These are phyloP conservation scores for cattle (Bos taurus) DNA, from an alignment of 2,113 vertebrate genomes.

Conservation along the genomic window DNA sequence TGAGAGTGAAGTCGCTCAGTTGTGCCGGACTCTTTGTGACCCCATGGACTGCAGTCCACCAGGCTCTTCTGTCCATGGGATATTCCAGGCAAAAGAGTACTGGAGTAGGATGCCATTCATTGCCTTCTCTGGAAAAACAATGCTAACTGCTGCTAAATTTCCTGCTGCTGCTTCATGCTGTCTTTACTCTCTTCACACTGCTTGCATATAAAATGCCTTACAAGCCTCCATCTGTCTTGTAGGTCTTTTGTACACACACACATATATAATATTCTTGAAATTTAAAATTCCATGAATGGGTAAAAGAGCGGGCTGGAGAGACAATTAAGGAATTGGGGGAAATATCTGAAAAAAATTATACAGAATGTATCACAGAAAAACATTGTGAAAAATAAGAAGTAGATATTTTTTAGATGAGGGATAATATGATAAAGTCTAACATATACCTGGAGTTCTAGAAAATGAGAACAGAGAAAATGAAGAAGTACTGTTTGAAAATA, in stretches of 20 bases:
- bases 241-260: not conserved
- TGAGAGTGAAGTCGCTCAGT: too few species aligned
- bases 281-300: not conserved
- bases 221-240: not conserved
- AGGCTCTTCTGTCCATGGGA: too few species aligned
- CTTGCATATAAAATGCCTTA: not conserved
- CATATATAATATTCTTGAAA: not conserved
- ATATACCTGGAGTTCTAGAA: not conserved
- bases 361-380: not conserved
- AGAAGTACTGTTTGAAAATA: not conserved
- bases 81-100: too few species aligned
- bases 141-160: constrained; percentile 3
- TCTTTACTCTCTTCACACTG: constrained; percentile 8
- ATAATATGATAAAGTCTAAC: not conserved
- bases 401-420: not conserved
- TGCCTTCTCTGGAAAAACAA: not conserved
- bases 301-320: not conserved
- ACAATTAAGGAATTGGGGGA: not conserved
- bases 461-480: not conserved
- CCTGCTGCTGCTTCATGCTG: not conserved
- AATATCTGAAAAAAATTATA: not conserved
- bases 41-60: too few species aligned
- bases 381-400: not conserved
- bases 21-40: too few species aligned
- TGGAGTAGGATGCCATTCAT: too few species aligned